Conservation (phyloP, 2,888 invertebrate genomes). For the Ypsolopha sequella region DNA sequence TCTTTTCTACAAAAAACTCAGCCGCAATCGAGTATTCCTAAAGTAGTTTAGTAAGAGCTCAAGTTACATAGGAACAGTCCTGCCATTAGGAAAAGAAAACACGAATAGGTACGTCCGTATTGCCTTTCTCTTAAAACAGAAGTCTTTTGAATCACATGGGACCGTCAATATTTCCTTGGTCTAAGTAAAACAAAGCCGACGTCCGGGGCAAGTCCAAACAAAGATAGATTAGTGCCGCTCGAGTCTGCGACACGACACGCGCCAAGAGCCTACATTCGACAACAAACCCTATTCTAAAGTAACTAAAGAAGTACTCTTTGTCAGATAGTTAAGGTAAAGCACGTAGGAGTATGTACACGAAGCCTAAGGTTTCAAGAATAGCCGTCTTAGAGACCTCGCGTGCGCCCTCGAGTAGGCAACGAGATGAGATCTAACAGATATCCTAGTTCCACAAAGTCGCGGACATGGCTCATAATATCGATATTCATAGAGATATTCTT, state of each 20-base stretch:
- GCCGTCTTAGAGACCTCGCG: not conserved
- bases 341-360: not conserved
- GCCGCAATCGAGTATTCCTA: not conserved
- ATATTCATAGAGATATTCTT: no score
- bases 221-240: slow-evolving; percentile 12
- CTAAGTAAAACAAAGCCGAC: slow-evolving; percentile 49
- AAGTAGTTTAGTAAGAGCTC: slow-evolving; percentile 24
- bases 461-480: not conserved
- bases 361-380: slow-evolving; percentile 1
- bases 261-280: slow-evolving; percentile 1
- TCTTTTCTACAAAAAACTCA: not conserved
- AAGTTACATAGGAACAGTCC: slow-evolving; percentile 41
- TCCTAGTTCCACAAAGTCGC: not conserved
- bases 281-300: slow-evolving; percentile 2
- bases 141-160: slow-evolving; percentile 61
- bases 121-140: slow-evolving; percentile 65
- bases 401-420: slow-evolving; percentile 4
- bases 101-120: slow-evolving; percentile 60
- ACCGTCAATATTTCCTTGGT: slow-evolving; percentile 60
- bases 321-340: not conserved
- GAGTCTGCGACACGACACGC: slow-evolving; percentile 7
- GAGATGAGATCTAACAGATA: slow-evolving; percentile 4
- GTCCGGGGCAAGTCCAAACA: slow-evolving; percentile 37
- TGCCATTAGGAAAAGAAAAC: slow-evolving; percentile 61
- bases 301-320: not conserved